Base-by-base conservation (phyloP, 2,113 vertebrate genomes). In the Lampris megalopsis region DNA sequence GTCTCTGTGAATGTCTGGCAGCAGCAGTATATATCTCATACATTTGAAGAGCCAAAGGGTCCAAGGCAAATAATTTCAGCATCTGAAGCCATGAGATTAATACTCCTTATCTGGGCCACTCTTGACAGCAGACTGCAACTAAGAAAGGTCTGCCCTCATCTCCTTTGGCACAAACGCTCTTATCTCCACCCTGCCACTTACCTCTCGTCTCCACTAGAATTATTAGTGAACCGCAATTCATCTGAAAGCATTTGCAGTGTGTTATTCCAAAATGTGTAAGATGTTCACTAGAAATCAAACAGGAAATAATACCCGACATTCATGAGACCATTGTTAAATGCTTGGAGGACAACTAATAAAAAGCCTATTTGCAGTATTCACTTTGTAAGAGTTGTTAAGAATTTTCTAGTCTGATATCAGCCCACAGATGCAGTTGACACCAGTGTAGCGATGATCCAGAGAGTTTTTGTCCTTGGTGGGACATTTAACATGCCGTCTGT, bases 21-120 rank as follows among this genome's bases (percentile, higher is more conserved):
- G 72, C 65, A 61, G 61, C 76, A 61, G 61, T 74, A 73, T 74
- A 77, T 86, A 82, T 90, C 80, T 87, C 85, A 86, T 77, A 71
- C 60, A 86, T 82, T 88, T 70, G 53, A 83, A 86, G 80, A 88
- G 82, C 68, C 85, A 79, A 72, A 11, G 43, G 77, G 82, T 82
- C 60, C 48, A 62, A 67, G 69, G 75, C 72, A 81, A 78, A 75
- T 73, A 68, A 88, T 84, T 88, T 85, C 63, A 83, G 84, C 76
- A 74, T 85, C 67, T 75, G 80, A 89, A 84, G 74, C 68, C 82
- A 73, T 77, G 63, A 84, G 81, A 87, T 81, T 85, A 70, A 66
- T 53, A 42, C 70, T 72, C 74, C 86, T 92, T 92, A 92, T 90
- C 90, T 83, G 77, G 75, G 79, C 71, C 49, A 84, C 70, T 77